Evolutionary conservation across 2,797 vertebrate species (phyloP).

Genomic region (Phyllotis vaccarum): DNA sequence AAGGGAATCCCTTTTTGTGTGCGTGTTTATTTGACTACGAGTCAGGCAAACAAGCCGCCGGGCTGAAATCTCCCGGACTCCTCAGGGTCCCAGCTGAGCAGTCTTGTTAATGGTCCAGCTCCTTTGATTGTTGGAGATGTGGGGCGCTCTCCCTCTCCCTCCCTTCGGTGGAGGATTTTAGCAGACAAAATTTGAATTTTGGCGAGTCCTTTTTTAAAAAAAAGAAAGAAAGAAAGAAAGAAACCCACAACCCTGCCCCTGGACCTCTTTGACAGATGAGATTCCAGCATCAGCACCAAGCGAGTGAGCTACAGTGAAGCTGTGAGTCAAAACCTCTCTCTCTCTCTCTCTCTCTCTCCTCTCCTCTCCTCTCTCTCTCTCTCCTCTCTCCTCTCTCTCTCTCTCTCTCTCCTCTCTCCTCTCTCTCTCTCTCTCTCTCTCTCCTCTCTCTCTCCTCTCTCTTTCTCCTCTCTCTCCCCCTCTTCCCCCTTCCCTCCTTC

Average conservation of each 20-base stretch:
- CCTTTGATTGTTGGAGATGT: constrained; percentile 86
- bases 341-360: no score
- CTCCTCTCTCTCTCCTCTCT: fast-evolving
- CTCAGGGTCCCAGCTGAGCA: constrained; percentile 87
- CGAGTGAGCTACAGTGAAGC: constrained; percentile 86
- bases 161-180: constrained; percentile 88
- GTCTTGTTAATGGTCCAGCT: constrained; percentile 87
- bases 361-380: no score
- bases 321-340: constrained; percentile 76
- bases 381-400: constrained; percentile 57
- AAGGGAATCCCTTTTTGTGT: constrained; percentile 74
- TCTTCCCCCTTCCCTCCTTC: not conserved
- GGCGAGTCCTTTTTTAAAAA: constrained; percentile 78
- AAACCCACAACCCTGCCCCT: constrained; percentile 86
- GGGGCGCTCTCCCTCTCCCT: constrained; percentile 83
- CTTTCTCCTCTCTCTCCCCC: not conserved
- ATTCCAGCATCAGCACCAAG: constrained; percentile 87
- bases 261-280: constrained; percentile 93
- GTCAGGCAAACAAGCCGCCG: constrained; percentile 78
- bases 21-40: constrained; percentile 68
- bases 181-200: constrained; percentile 91
- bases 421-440: not conserved
- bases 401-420: not conserved
- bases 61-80: constrained; percentile 58
- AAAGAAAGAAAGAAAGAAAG: constrained; percentile 24